phyloP scores from a whole-genome alignment of 2,797 vertebrate species.

The Echeneis naucrates region DNA sequence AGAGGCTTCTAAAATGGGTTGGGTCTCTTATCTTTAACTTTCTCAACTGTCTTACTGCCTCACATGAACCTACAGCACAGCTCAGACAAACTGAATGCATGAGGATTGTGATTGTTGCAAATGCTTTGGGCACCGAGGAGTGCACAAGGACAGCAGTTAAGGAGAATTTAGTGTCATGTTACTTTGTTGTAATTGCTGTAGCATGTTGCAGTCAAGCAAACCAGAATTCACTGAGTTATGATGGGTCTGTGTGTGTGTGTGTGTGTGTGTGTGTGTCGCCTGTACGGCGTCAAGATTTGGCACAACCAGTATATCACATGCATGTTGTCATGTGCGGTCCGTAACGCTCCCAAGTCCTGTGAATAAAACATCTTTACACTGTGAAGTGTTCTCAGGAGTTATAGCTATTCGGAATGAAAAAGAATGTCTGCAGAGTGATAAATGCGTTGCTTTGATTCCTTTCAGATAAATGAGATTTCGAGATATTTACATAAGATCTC shows the following conservation, averaged over 20 bases:
- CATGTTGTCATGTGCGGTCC: constrained; percentile 62
- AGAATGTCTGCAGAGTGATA: constrained; percentile 17
- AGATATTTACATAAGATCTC: not conserved
- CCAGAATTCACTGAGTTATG: constrained; percentile 41
- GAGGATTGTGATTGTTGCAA: constrained; percentile 55
- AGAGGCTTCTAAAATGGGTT: constrained; percentile 41
- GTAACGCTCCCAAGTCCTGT: not conserved
- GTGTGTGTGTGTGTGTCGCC: constrained; percentile 31
- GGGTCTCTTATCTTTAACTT: constrained; percentile 44
- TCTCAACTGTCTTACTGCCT: constrained; percentile 49
- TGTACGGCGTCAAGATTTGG: constrained; percentile 25
- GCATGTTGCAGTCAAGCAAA: constrained; percentile 50
- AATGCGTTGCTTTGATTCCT: constrained; percentile 17
- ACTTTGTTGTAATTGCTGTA: constrained; percentile 57
- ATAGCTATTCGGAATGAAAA: constrained; percentile 38
- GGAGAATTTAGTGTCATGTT: constrained; percentile 56
- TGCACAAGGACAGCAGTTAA: constrained; percentile 46
- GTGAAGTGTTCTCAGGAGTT: constrained; percentile 37
- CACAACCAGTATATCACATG: constrained; percentile 41
- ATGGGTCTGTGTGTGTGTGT: constrained; percentile 19
- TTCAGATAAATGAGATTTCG: constrained; percentile 5
- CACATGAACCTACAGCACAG: constrained; percentile 28
- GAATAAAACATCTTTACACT: constrained; percentile 24
- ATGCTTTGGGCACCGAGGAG: constrained; percentile 42
- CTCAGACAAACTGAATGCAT: constrained; percentile 22